These are phyloP conservation scores for Bombus consobrinus DNA, from an alignment of 1,140 invertebrate species.

Conservation along the genomic window DNA sequence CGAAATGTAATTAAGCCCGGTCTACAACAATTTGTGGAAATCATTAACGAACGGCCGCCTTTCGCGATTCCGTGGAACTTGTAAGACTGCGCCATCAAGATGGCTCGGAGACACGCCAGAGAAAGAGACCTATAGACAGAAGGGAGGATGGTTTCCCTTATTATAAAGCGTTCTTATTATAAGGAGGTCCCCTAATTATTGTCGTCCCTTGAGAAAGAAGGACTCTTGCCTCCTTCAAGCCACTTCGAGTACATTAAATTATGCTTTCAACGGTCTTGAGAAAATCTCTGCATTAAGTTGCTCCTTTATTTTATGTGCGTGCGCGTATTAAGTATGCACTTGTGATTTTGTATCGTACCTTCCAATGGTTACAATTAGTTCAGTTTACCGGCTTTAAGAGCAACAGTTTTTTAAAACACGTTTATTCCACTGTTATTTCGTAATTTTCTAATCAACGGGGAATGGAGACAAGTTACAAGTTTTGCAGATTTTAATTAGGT, in stretches of 20 bases:
- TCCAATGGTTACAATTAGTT: no score
- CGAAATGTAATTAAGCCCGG: conserved; percentile 54
- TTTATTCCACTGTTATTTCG: background rate
- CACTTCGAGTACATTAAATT: conserved; percentile 57
- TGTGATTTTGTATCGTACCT: background rate
- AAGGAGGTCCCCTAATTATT: conserved; percentile 62
- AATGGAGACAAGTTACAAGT: no score
- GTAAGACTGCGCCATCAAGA: background rate
- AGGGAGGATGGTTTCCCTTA: conserved; percentile 27
- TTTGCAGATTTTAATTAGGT: no score
- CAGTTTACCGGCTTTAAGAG: no score
- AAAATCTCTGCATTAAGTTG: conserved; percentile 10
- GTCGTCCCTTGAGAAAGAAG: conserved; percentile 48
- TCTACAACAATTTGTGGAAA: conserved; percentile 59
- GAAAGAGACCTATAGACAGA: background rate
- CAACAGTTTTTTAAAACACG: no score
- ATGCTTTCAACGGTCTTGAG: conserved; percentile 16
- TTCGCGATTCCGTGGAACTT: conserved; percentile 30
- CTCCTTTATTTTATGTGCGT: background rate
- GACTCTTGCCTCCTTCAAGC: conserved; percentile 50
- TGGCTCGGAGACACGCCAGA: conserved; percentile 9
- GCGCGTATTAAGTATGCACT: background rate
- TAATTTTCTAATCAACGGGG: background rate
- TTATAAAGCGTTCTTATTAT: conserved; percentile 61
- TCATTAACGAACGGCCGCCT: conserved; percentile 45